Evolutionary conservation across 35 echinoderm and acorn worm species (phyloP), one percentile per base, ranked within the genome.

Genomic region (Stichopus chloronotus): DNA sequence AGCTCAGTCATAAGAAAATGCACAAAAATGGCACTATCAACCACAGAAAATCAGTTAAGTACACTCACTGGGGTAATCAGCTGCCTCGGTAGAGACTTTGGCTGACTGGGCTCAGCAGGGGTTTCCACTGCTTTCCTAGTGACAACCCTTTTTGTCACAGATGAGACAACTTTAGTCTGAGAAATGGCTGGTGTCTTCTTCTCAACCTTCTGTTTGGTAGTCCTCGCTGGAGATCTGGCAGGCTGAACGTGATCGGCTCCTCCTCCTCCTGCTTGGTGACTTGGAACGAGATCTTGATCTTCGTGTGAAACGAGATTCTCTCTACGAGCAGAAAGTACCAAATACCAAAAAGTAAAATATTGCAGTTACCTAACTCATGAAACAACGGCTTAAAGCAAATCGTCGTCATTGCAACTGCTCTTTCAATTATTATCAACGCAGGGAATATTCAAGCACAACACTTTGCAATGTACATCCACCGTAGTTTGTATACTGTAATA

Each of bases 171-270:
- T 84, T 84, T 84, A 20, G 81, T 84, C 14, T 88, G 86, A 71
- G 86, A 59, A 16, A 57, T 57, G 14, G 80, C 80, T 6, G 65
- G 68, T 52, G 65, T 74, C 14, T 91, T 91, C 72, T 77, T 77
- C 43, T 78, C 6, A 23, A 59, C 1, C 21, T 58, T 55, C 43
- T 52, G 8, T 43, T 43, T 14, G 10, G 86, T 58, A 14, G 81
- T 69, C 6, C 92, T 57, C 21, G 93, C 93, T 10, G 94, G 85
- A 69, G 83, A 79, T 24, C 88, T 94, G 7, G 93, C 88, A 17
- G 87, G 93, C 11, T n/a, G 87, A 90, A 16, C 93, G 56, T 4
- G 93, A 94, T 5, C 87, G 87, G 63, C 91, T 92, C 78, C 91
- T 77, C 25, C 86, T 92, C 77, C 81, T 84, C 57, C 78, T 53